A percentile compares a stretch with the other conserved stretches of the same genome.
Evolutionary conservation across 2,113 vertebrate species (phyloP).

Genomic region (Laterallus jamaicensis): DNA sequence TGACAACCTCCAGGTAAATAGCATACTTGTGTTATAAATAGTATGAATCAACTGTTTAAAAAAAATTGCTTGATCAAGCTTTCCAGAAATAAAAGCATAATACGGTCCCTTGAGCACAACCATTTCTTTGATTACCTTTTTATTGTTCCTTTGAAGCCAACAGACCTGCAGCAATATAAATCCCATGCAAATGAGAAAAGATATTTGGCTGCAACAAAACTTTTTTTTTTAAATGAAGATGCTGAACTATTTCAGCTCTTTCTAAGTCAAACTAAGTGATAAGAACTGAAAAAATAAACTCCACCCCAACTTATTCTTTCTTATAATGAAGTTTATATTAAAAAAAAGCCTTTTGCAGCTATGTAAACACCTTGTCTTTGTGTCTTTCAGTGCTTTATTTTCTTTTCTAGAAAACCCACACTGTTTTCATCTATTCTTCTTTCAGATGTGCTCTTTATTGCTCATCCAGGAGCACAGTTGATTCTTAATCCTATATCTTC

Average conservation of each 20-base stretch:
- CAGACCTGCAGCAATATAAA: constrained; percentile 36
- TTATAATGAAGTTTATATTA: background rate
- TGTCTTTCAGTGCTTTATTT: background rate
- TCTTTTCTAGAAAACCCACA: background rate
- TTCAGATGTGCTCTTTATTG: background rate
- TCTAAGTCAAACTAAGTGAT: background rate
- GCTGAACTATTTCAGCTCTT: background rate
- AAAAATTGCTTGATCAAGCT: constrained; percentile 51
- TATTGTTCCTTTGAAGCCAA: constrained; percentile 58
- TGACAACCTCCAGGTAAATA: constrained; percentile 44
- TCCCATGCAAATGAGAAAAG: constrained; percentile 43
- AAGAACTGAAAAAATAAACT: background rate
- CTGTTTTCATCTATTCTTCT: background rate
- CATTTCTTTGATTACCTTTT: constrained; percentile 63
- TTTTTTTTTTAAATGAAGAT: background rate
- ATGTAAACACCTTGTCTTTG: background rate
- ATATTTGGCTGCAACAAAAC: background rate
- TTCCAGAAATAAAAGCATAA: constrained; percentile 50
- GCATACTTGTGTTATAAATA: constrained; percentile 45
- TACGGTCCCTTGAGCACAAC: constrained; percentile 41
- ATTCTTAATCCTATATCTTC: background rate
- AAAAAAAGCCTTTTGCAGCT: background rate
- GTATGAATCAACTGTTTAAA: constrained; percentile 1
- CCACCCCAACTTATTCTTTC: background rate
- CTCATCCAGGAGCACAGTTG: background rate